These are phyloP conservation scores for Eudyptes chrysolophus DNA, from an alignment of 2,113 vertebrate species.

Conservation along the genomic window DNA sequence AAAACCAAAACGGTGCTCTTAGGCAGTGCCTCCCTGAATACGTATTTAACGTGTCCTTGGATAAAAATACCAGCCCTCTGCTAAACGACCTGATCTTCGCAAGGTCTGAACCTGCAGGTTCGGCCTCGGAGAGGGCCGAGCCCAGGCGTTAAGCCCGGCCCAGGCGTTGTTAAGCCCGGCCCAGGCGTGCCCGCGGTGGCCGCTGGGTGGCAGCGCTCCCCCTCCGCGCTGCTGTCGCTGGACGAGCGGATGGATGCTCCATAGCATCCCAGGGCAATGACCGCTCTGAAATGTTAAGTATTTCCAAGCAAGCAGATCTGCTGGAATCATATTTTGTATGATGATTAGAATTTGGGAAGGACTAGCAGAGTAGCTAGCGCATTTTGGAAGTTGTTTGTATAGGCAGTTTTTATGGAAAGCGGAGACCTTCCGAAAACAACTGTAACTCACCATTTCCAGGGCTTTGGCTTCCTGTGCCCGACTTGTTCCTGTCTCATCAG, in stretches of 20 bases:
- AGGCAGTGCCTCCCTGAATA: not conserved
- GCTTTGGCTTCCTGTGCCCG: not conserved
- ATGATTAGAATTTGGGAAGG: not conserved
- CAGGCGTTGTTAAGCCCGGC: too few relatives aligned
- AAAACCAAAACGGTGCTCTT: not conserved
- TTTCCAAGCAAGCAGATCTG: not conserved
- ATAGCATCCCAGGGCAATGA: too few relatives aligned
- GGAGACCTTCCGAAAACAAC: not conserved
- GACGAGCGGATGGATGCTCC: fast-evolving
- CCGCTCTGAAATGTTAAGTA: not conserved
- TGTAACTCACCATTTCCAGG: not conserved
- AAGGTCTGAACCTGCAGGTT: too few relatives aligned
- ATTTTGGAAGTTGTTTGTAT: not conserved
- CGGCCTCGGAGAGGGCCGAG: too few relatives aligned
- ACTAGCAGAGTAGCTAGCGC: not conserved
- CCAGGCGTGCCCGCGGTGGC: not conserved
- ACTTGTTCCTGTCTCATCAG: not conserved
- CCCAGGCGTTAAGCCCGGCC: too few relatives aligned
- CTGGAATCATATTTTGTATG: not conserved
- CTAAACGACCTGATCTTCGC: not conserved
- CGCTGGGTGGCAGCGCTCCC: not conserved
- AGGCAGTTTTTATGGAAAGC: not conserved
- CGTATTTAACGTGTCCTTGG: not conserved
- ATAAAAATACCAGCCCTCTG: not conserved
- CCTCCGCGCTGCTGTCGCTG: not conserved